phyloP scores from a whole-genome alignment of 2,113 vertebrate species.

The Oryzias melastigma region DNA sequence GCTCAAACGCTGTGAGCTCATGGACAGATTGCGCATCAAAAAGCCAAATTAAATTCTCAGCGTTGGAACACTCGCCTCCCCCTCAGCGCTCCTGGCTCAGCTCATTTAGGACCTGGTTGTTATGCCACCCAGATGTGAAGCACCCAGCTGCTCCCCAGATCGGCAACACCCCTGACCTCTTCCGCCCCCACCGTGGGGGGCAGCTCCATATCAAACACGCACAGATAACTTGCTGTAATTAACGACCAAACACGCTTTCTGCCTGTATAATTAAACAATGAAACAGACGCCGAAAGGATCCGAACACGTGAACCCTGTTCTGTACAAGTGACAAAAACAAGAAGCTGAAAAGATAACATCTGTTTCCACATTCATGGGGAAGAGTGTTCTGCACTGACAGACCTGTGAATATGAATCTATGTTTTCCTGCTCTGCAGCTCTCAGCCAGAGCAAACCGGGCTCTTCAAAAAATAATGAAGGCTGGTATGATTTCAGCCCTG shows the following conservation, averaged over 20 bases:
- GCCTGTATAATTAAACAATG: conserved; percentile 52
- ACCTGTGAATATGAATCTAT: conserved; percentile 22
- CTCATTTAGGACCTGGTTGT: conserved; percentile 31
- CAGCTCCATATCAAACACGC: conserved; percentile 12
- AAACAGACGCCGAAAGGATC: conserved; percentile 33
- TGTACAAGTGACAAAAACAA: not conserved
- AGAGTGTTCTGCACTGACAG: conserved; percentile 19
- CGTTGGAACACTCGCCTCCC: not conserved
- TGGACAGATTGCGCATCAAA: conserved; percentile 16
- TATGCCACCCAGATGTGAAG: conserved; percentile 56
- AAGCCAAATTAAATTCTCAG: not conserved
- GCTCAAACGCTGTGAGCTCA: not conserved
- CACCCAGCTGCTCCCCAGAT: conserved; percentile 54
- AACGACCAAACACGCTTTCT: conserved; percentile 41
- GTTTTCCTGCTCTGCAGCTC: conserved; percentile 14
- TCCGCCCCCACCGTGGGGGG: conserved; percentile 46
- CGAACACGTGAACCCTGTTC: conserved; percentile 26
- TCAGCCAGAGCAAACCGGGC: conserved; percentile 55
- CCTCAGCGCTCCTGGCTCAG: conserved; percentile 16
- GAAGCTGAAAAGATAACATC: conserved; percentile 21
- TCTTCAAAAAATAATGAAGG: conserved; percentile 40
- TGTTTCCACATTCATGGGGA: conserved; percentile 27
- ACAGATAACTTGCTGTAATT: conserved; percentile 40
- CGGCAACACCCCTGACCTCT: conserved; percentile 42
- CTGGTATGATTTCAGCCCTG: conserved; percentile 33